Conservation (phyloP, 2,797 vertebrate genomes). For the Nannoperca obscura region DNA sequence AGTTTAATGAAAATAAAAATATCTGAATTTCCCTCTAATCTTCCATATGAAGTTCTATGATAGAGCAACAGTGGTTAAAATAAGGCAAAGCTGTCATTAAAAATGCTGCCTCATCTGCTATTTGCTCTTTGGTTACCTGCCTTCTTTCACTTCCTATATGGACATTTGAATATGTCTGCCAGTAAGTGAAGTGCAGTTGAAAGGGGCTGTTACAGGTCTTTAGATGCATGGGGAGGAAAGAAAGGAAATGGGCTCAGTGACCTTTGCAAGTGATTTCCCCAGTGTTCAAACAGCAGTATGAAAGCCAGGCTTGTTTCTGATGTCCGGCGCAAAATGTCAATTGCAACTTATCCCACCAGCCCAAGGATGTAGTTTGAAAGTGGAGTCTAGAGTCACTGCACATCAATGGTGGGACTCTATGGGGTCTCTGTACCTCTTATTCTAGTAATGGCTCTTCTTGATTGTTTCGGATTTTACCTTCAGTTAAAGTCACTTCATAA, state of each 20-base stretch:
- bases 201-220: slow-evolving; percentile 82
- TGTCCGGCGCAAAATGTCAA: slow-evolving; percentile 88
- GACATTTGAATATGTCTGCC: slow-evolving; percentile 78
- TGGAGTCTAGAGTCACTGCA: slow-evolving; percentile 83
- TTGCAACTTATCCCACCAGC: slow-evolving; percentile 89
- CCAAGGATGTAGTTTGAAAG: slow-evolving; percentile 86
- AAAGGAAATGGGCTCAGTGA: slow-evolving; percentile 90
- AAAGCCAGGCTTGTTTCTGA: slow-evolving; percentile 90
- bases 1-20: neutral
- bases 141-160: slow-evolving; percentile 69
- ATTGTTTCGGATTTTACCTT: slow-evolving; percentile 21
- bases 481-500: slow-evolving; percentile 17
- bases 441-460: slow-evolving; percentile 38
- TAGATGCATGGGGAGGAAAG: slow-evolving; percentile 77
- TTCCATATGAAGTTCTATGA: slow-evolving; percentile 6
- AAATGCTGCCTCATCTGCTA: slow-evolving; percentile 47
- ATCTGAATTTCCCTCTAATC: neutral
- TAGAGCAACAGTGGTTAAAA: neutral
- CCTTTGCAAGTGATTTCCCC: slow-evolving; percentile 89
- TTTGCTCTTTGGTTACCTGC: slow-evolving; percentile 52
- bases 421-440: slow-evolving; percentile 67
- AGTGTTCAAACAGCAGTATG: slow-evolving; percentile 89
- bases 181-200: slow-evolving; percentile 80
- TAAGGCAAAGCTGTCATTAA: slow-evolving; percentile 57
- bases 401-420: slow-evolving; percentile 78